phyloP scores from a whole-genome alignment of 2,888 invertebrate genomes.

The Eulithis prunata region DNA sequence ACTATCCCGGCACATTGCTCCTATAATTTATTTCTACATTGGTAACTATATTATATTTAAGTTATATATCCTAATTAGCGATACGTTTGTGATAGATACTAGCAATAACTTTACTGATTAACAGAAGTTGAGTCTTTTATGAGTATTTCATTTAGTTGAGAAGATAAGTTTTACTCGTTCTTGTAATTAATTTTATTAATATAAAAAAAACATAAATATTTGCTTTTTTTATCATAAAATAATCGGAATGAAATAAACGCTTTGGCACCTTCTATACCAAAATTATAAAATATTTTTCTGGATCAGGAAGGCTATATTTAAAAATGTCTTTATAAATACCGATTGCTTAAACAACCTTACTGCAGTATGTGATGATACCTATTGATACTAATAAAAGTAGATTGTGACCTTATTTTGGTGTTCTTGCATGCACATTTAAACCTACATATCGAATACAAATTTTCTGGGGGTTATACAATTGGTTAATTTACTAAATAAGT shows the following conservation, averaged over 20 bases:
- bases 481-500: background rate
- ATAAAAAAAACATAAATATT: no score
- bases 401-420: conserved; percentile 8
- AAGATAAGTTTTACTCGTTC: background rate
- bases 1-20: conserved; percentile 71
- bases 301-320: background rate
- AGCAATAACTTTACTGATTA: background rate
- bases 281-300: no score
- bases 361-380: background rate
- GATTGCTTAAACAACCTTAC: background rate
- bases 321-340: background rate
- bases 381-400: background rate
- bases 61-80: conserved; percentile 10
- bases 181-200: no score
- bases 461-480: background rate
- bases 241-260: conserved; percentile 5
- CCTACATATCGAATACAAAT: background rate
- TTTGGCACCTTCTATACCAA: conserved; percentile 12
- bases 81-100: conserved; percentile 9
- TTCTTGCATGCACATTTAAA: background rate
- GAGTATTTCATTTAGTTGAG: background rate
- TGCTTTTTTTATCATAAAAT: background rate
- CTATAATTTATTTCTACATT: conserved; percentile 33
- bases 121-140: background rate
- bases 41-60: conserved; percentile 38